Percentiles rank a stretch among this genome's conserved stretches.
These are phyloP conservation scores for Rhinoraja longicauda DNA, from an alignment of 2,797 vertebrate species.

Conservation along the genomic window DNA sequence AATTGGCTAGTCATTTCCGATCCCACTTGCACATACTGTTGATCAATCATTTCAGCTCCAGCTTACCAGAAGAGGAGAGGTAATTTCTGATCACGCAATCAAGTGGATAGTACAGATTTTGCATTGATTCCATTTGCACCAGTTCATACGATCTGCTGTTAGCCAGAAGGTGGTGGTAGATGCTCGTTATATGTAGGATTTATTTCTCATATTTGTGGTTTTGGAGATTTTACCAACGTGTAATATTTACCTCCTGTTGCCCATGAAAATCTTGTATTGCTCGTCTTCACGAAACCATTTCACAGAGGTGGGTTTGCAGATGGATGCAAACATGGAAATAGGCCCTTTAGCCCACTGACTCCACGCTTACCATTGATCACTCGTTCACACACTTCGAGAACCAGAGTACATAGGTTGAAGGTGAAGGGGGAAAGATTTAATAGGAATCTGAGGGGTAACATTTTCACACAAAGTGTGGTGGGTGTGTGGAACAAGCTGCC, in stretches of 20 bases:
- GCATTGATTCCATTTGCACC: neutral
- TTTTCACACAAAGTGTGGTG: too few species aligned
- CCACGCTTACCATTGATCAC: too few species aligned
- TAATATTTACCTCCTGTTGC: neutral
- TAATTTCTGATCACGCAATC: neutral
- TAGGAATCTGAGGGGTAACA: too few species aligned
- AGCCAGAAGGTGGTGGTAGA: slow-evolving; percentile 29
- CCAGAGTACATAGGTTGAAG: too few species aligned
- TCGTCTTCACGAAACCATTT: neutral
- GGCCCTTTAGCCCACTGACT: too few species aligned
- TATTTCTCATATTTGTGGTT: neutral
- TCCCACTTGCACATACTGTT: neutral
- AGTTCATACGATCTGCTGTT: neutral
- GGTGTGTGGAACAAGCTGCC: too few species aligned
- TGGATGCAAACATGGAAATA: too few species aligned
- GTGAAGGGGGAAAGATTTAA: too few species aligned
- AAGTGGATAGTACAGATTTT: neutral
- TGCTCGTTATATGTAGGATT: slow-evolving; percentile 22
- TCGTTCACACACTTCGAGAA: too few species aligned
- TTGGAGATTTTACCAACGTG: neutral
- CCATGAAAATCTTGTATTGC: neutral
- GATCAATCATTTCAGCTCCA: neutral
- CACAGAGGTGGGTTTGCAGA: neutral
- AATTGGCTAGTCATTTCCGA: neutral
- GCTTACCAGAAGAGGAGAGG: neutral